A percentile compares a stretch with the other conserved stretches of the same genome.
phyloP scores from a whole-genome alignment of 2,113 vertebrate genomes.

The Megaceryle maxima region DNA sequence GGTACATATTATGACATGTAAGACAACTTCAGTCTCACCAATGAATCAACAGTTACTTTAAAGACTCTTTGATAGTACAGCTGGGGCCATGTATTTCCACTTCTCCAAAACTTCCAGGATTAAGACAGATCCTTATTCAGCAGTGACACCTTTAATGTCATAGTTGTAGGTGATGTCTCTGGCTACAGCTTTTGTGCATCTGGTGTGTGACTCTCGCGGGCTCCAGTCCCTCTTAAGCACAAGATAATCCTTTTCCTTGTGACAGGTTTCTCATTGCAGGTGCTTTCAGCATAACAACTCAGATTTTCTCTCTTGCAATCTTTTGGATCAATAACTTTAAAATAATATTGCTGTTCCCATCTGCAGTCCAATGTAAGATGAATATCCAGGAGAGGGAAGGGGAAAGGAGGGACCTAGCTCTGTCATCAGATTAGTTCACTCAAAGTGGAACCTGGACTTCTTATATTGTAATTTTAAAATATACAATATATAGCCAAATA shows the following conservation, averaged over 20 bases:
- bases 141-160: background rate
- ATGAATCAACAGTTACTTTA: slow-evolving; percentile 47
- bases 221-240: background rate
- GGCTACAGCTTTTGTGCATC: background rate
- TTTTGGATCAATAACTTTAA: slow-evolving; percentile 67
- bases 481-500: background rate
- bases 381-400: background rate
- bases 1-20: background rate
- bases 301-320: slow-evolving; percentile 57
- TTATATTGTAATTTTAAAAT: background rate
- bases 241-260: slow-evolving; percentile 22
- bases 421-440: background rate
- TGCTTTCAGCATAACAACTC: slow-evolving; percentile 22
- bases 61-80: slow-evolving; percentile 45
- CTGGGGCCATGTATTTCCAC: slow-evolving; percentile 17
- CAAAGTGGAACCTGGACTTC: background rate
- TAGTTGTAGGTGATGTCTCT: background rate
- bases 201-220: background rate
- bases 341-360: slow-evolving; percentile 46
- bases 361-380: background rate
- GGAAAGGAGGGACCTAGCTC: background rate
- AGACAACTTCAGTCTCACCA: slow-evolving; percentile 50
- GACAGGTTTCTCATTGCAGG: slow-evolving; percentile 54
- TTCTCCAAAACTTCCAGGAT: slow-evolving; percentile 13
- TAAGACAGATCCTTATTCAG: background rate